Percentiles rank a stretch among this genome's conserved stretches.
phyloP scores from a whole-genome alignment of 2,888 invertebrate genomes.

The Monoplex corrugatus region DNA sequence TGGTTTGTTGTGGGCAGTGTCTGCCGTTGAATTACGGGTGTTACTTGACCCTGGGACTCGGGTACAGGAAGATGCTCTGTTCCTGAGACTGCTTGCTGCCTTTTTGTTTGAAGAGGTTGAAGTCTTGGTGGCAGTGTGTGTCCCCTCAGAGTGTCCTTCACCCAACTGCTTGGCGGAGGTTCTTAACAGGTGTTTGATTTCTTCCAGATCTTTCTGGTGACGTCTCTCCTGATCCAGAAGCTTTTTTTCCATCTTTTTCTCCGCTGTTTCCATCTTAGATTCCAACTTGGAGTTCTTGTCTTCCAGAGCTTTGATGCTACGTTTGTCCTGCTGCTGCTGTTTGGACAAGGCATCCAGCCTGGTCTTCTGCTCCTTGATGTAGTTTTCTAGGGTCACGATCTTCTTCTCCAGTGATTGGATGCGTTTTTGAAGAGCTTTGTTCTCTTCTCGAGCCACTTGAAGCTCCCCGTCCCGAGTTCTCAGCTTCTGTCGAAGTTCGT shows the following conservation, averaged over 20 bases:
- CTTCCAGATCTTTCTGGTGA: slow-evolving; percentile 7
- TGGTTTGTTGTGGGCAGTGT: background rate
- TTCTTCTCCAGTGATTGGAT: slow-evolving; percentile 16
- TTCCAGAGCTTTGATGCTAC: slow-evolving; percentile 8
- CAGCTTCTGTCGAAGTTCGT: slow-evolving; percentile 10
- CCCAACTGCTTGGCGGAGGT: background rate
- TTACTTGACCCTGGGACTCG: background rate
- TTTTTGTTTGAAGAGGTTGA: background rate
- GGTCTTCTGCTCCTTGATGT: slow-evolving; percentile 16
- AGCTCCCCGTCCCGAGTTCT: slow-evolving; percentile 11
- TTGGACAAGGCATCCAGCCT: background rate
- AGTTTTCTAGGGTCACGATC: background rate
- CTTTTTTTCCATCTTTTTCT: slow-evolving; percentile 28
- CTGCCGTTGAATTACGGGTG: background rate
- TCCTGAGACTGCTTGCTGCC: background rate
- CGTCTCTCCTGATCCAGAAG: background rate
- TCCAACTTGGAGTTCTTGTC: slow-evolving; percentile 8
- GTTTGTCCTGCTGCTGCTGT: slow-evolving; percentile 29
- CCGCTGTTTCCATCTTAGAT: slow-evolving; percentile 7
- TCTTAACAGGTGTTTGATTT: background rate
- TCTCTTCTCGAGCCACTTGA: background rate
- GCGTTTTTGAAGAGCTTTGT: slow-evolving; percentile 19
- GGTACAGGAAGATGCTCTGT: background rate
- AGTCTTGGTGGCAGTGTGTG: background rate
- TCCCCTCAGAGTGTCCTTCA: background rate